Percentiles rank a stretch among this genome's conserved stretches.
phyloP scores from a whole-genome alignment of 2,888 invertebrate species.

The Caenorhabditis sp. region DNA sequence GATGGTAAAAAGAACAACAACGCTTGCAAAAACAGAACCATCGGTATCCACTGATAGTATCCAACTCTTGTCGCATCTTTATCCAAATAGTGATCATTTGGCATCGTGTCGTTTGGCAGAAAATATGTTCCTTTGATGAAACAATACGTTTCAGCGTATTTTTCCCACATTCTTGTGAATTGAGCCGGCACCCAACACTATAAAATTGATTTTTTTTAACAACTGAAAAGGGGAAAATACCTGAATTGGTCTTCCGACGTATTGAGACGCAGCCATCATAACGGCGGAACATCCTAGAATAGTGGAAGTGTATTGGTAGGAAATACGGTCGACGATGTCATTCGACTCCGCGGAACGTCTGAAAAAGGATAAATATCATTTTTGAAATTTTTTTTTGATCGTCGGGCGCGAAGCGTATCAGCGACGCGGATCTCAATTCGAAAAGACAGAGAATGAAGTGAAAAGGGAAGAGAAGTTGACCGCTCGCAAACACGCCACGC shows the following conservation, averaged over 20 bases:
- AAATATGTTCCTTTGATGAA: conserved; percentile 68
- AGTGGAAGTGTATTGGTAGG: conserved; percentile 39
- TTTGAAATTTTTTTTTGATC: background rate
- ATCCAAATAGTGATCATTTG: conserved; percentile 26
- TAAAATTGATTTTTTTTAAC: conserved; percentile 2
- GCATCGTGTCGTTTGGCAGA: conserved; percentile 51
- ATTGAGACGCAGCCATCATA: conserved; percentile 69
- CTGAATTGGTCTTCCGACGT: conserved; percentile 68
- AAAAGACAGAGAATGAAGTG: too few relatives aligned
- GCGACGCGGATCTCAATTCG: too few relatives aligned
- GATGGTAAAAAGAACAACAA: conserved; percentile 69
- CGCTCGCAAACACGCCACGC: too few relatives aligned
- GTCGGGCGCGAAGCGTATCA: too few relatives aligned
- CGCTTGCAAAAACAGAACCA: conserved; percentile 65
- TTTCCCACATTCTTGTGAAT: conserved; percentile 68
- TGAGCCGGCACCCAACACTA: conserved; percentile 70
- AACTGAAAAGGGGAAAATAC: background rate
- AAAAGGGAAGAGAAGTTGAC: too few relatives aligned
- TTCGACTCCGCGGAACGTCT: conserved; percentile 66
- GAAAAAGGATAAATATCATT: conserved; percentile 13
- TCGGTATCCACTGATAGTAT: conserved; percentile 66
- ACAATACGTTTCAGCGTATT: conserved; percentile 69
- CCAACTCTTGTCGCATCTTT: conserved; percentile 31
- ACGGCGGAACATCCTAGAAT: conserved; percentile 53
- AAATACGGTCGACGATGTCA: conserved; percentile 63